These are phyloP conservation scores for Poecilia picta DNA, from an alignment of 2,797 vertebrate species.

Conservation along the genomic window DNA sequence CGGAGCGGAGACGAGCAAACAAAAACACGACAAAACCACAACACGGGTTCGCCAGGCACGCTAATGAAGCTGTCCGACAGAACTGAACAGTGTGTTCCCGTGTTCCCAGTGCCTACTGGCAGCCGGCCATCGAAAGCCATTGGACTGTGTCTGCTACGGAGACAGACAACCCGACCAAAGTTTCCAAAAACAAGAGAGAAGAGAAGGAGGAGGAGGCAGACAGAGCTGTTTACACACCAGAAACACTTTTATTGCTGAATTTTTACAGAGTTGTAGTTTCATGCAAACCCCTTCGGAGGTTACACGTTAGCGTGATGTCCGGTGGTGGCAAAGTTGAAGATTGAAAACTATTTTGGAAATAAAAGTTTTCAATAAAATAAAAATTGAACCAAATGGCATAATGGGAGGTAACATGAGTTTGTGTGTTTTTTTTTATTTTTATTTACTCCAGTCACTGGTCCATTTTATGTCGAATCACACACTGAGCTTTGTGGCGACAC, in stretches of 20 bases:
- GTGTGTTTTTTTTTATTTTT: slow-evolving; percentile 1
- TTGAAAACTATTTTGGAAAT: neutral
- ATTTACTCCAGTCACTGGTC: slow-evolving; percentile 42
- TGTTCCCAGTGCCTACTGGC: slow-evolving; percentile 52
- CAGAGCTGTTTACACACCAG: neutral
- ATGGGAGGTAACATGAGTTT: neutral
- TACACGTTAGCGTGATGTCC: too few species aligned
- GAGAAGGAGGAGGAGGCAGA: neutral
- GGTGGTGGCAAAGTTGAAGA: neutral
- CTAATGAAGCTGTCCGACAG: slow-evolving; percentile 39
- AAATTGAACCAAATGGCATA: neutral
- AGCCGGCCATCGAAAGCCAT: slow-evolving; percentile 48
- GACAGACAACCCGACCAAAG: slow-evolving; percentile 46
- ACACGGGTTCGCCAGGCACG: neutral
- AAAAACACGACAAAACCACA: slow-evolving; percentile 7
- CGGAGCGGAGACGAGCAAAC: neutral
- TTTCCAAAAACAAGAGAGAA: slow-evolving; percentile 52
- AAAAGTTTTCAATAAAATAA: too few species aligned
- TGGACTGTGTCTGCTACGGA: slow-evolving; percentile 36
- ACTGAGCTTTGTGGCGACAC: slow-evolving; percentile 24
- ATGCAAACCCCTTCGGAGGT: neutral
- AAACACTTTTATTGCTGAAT: neutral
- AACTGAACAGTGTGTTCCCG: slow-evolving; percentile 50
- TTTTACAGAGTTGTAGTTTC: neutral
- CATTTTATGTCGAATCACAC: slow-evolving; percentile 31